These are phyloP conservation scores for Netelia melanura DNA, from an alignment of 2,888 invertebrate genomes.

Conservation along the genomic window DNA sequence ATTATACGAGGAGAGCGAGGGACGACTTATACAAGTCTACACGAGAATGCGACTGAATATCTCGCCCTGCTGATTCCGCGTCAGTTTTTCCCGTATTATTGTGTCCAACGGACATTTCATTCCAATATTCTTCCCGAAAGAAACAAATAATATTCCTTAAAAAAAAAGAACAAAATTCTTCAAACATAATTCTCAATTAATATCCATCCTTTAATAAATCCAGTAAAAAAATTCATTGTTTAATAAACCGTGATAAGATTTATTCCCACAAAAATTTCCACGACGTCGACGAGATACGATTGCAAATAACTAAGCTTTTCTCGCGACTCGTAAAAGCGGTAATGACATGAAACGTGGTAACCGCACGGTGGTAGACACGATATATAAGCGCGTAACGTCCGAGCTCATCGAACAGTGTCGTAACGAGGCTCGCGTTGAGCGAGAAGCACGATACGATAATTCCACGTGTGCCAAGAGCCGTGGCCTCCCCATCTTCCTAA, in stretches of 20 bases:
- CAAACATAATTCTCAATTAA: not conserved
- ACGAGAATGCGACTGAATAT: not conserved
- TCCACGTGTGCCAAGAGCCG: slow-evolving; percentile 58
- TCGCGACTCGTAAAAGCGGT: no score
- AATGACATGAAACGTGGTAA: no score
- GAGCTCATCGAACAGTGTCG: slow-evolving; percentile 50
- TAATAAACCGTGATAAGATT: no score
- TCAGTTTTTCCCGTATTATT: no score
- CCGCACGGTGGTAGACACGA: no score
- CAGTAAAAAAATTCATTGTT: no score
- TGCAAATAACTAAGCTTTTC: no score
- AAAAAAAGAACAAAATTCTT: not conserved
- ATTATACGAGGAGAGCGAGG: slow-evolving; percentile 12
- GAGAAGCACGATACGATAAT: slow-evolving; percentile 26
- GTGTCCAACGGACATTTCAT: not conserved
- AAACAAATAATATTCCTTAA: not conserved
- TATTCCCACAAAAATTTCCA: no score
- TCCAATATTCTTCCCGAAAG: not conserved
- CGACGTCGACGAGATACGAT: no score
- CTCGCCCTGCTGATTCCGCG: not conserved
- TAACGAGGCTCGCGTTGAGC: slow-evolving; percentile 40
- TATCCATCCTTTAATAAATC: no score
- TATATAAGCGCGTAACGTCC: no score
- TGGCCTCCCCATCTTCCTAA: slow-evolving; percentile 23
- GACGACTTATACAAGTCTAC: not conserved